Evolutionary conservation across 2,113 vertebrate species (phyloP).

Genomic region (Epinephelus cyanopodus): DNA sequence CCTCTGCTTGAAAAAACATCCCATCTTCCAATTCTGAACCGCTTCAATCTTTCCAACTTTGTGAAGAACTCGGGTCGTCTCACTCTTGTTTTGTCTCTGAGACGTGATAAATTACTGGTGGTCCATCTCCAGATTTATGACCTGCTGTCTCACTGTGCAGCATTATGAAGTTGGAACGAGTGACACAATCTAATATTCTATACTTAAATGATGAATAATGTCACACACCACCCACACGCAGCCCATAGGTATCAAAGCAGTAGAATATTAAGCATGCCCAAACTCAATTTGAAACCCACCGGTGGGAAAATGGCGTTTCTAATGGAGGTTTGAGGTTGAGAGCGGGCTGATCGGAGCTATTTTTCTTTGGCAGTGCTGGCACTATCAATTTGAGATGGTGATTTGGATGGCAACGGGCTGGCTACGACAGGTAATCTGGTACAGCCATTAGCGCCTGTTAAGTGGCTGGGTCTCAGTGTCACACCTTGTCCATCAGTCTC

Average conservation of each 20-base stretch:
- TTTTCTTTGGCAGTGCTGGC: slow-evolving; percentile 52
- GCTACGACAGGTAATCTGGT: slow-evolving; percentile 80
- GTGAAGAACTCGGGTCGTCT: slow-evolving; percentile 27
- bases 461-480: slow-evolving; percentile 75
- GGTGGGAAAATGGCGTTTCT: slow-evolving; percentile 76
- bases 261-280: slow-evolving; percentile 78
- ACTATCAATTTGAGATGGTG: slow-evolving; percentile 67
- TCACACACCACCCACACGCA: slow-evolving; percentile 60
- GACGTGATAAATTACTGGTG: slow-evolving; percentile 66
- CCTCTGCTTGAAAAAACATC: slow-evolving; percentile 10
- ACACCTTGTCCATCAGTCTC: slow-evolving; percentile 79
- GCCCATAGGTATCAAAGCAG: slow-evolving; percentile 72
- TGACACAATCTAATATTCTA: slow-evolving; percentile 81
- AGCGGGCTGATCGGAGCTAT: slow-evolving; percentile 42
- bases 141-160: slow-evolving; percentile 44
- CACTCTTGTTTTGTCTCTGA: slow-evolving; percentile 49
- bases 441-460: slow-evolving; percentile 77
- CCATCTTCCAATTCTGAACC: slow-evolving; percentile 10
- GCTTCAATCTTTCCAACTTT: slow-evolving; percentile 48
- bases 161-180: slow-evolving; percentile 75
- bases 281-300: slow-evolving; percentile 81
- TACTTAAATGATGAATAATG: slow-evolving; percentile 83
- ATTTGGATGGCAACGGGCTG: slow-evolving; percentile 56
- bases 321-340: slow-evolving; percentile 65
- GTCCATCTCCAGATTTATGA: slow-evolving; percentile 71